These are phyloP conservation scores for Platycnemis pennipes DNA, from an alignment of 2,888 invertebrate genomes.

Conservation along the genomic window DNA sequence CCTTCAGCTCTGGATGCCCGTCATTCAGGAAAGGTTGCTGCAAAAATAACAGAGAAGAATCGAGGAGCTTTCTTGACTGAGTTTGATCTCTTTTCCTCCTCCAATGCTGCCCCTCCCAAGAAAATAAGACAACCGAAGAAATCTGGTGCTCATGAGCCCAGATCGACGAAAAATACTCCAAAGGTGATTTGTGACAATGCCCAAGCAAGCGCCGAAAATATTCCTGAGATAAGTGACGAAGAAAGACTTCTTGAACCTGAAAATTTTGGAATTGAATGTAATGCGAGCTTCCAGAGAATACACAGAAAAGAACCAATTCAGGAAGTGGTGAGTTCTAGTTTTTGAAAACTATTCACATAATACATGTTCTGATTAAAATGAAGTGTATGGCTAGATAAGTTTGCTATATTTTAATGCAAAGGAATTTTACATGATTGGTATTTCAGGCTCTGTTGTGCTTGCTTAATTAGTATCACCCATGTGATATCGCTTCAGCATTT, in stretches of 20 bases:
- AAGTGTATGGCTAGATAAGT: too few relatives aligned
- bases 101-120: not conserved
- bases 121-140: constrained; percentile 68
- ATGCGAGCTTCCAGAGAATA: not conserved
- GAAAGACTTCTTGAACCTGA: not conserved
- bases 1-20: constrained; percentile 72
- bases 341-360: too few relatives aligned
- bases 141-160: not conserved
- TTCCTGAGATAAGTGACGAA: not conserved
- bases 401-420: too few relatives aligned
- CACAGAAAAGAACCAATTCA: not conserved
- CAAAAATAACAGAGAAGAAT: constrained; percentile 81
- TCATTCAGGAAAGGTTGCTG: constrained; percentile 75
- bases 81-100: constrained; percentile 9
- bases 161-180: not conserved
- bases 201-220: not conserved
- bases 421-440: too few relatives aligned
- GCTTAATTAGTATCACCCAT: too few relatives aligned
- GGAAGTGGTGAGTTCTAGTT: not conserved
- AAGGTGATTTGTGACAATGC: not conserved
- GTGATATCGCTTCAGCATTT: too few relatives aligned
- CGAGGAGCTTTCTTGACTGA: constrained; percentile 82
- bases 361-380: too few relatives aligned
- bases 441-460: too few relatives aligned
- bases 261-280: not conserved